These are phyloP conservation scores for Drepana arcuata DNA, from an alignment of 1,140 invertebrate genomes.

Conservation along the genomic window DNA sequence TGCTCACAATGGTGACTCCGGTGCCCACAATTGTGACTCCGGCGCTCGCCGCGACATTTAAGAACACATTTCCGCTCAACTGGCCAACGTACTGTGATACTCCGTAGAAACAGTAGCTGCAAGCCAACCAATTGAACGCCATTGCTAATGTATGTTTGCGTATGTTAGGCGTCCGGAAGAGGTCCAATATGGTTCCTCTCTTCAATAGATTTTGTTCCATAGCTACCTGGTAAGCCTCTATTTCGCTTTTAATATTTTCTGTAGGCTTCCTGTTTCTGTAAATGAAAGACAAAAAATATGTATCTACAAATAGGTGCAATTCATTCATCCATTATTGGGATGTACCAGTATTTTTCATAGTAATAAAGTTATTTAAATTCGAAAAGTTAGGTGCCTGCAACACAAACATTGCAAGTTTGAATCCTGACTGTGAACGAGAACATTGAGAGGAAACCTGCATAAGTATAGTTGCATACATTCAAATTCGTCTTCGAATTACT, in stretches of 20 bases:
- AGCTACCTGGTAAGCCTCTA: conserved; percentile 51
- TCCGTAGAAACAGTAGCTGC: conserved; percentile 82
- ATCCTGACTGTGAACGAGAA: too few species aligned
- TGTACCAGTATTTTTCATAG: too few species aligned
- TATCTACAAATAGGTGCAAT: too few species aligned
- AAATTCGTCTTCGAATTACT: too few species aligned
- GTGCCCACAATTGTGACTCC: conserved; percentile 76
- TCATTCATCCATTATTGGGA: too few species aligned
- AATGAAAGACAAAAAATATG: too few species aligned
- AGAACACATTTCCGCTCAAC: conserved; percentile 79
- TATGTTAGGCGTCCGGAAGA: conserved; percentile 83
- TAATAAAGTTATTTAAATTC: too few species aligned
- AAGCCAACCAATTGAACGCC: conserved; percentile 80
- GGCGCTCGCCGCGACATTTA: conserved; percentile 80
- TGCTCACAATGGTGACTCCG: conserved; percentile 74
- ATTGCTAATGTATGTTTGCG: conserved; percentile 81
- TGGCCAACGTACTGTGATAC: conserved; percentile 82
- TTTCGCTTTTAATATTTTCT: conserved; percentile 65
- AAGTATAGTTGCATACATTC: too few species aligned
- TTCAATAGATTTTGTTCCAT: conserved; percentile 44
- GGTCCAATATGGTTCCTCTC: conserved; percentile 77
- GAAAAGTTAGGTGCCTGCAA: too few species aligned
- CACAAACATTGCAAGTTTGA: too few species aligned
- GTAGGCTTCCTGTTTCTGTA: conserved; percentile 73
- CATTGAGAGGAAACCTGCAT: too few species aligned